Evolutionary conservation across 2,888 invertebrate species (phyloP).

Genomic region (Acrobasis repandana): DNA sequence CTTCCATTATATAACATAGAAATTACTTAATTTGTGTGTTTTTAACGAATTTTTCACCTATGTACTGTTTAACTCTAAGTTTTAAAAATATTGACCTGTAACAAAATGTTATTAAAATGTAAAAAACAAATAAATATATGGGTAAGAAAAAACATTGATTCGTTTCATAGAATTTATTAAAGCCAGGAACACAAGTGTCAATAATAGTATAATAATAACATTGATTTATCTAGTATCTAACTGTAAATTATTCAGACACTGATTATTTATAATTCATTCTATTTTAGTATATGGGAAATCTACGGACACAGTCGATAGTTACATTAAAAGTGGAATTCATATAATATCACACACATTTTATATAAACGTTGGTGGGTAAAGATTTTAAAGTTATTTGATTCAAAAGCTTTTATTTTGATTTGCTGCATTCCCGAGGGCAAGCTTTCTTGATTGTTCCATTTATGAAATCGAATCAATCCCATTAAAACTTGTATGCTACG

Average conservation of each 20-base stretch:
- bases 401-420: conserved; percentile 19
- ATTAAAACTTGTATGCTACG: conserved; percentile 28
- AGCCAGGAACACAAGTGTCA: conserved; percentile 76
- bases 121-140: too few species aligned
- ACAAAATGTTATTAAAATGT: too few species aligned
- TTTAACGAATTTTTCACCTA: too few species aligned
- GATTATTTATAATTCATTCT: conserved; percentile 25
- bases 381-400: conserved; percentile 20
- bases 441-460: conserved; percentile 22
- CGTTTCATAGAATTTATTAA: conserved; percentile 68
- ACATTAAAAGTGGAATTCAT: conserved; percentile 20
- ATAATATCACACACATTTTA: conserved; percentile 24
- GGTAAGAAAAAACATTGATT: conserved; percentile 28
- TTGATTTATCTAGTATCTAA: conserved; percentile 22
- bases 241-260: conserved; percentile 40
- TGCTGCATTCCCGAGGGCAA: conserved; percentile 9
- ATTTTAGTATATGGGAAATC: conserved; percentile 9
- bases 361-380: not conserved
- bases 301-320: conserved; percentile 12
- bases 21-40: too few species aligned
- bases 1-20: too few species aligned
- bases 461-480: conserved; percentile 26
- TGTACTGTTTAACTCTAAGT: too few species aligned
- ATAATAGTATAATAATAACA: conserved; percentile 41
- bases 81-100: too few species aligned